Base-by-base conservation (phyloP, 2,797 vertebrate genomes). In the Fringilla coelebs region DNA sequence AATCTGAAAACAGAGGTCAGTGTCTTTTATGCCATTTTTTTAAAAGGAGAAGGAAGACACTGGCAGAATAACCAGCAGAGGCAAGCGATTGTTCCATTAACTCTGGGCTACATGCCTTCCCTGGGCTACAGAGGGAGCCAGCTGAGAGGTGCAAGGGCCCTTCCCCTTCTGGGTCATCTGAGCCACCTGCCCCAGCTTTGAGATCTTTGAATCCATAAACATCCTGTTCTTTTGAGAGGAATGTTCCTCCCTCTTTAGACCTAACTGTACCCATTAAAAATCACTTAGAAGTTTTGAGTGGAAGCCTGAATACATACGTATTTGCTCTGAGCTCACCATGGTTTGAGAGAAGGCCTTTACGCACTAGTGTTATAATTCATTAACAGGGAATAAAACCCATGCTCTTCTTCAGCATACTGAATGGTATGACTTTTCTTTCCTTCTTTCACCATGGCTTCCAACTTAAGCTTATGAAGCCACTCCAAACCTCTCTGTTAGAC, bases 221-320 rank as follows among this genome's bases (percentile, higher is more conserved):
- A 62, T 10, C 15, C 15, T 11, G 9, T 31, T 85, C 24, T 46
- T 49, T n/a, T 51, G 60, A 79, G 51, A 66, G 34, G 29, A 83
- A 40, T 22, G 18, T 49, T 76, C 60, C n/a, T 89, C 13, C 41
- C 21, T 83, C 43, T 83, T 82, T n/a, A 78, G 55, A 40, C n/a
- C 25, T 34, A 57, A 40, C 9, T 38, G 21, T 60, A 72, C 19
- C 28, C 8, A 24, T 81, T 51, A 61, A 60, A 90, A 75, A 71
- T 36, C 16, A 6, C 20, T 34, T 29, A 9, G 7, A 43, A 54
- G 17, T 72, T 91, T 61, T 18, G 48, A 43, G 66, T 6, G 45
- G 62, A 67, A 45, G 19, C 32, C 54, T 34, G 20, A 75, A 60
- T 32, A 24, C 2, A 0, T 22, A 21, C 0, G 1, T n/a, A 14